phyloP scores from a whole-genome alignment of 2,113 vertebrate species.

The Pardalotus punctatus region DNA sequence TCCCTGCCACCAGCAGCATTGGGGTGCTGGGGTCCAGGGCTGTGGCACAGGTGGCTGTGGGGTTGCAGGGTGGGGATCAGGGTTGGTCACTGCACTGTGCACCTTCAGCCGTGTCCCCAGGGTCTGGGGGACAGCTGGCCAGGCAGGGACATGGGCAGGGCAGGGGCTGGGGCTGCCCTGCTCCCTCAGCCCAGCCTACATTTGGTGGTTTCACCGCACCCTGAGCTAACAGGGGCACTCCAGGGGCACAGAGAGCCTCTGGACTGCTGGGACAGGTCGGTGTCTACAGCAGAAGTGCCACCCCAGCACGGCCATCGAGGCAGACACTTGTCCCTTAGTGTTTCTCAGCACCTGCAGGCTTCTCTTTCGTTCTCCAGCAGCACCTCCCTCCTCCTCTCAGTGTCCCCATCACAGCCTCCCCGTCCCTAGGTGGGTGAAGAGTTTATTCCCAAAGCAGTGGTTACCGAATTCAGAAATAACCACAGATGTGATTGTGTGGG shows the following conservation, averaged over 20 bases:
- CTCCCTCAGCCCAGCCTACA: not conserved
- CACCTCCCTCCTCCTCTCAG: not conserved
- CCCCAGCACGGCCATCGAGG: not conserved
- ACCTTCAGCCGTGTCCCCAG: not conserved
- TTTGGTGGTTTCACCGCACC: not conserved
- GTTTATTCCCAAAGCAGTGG: not conserved
- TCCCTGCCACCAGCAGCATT: not conserved
- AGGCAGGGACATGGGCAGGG: not conserved
- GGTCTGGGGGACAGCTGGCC: not conserved
- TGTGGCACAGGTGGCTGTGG: not conserved
- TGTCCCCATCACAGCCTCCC: not conserved
- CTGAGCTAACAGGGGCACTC: not conserved
- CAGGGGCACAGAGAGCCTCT: not conserved
- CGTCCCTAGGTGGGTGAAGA: accelerated
- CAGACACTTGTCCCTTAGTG: not conserved
- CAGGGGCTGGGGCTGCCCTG: not conserved
- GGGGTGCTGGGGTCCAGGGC: not conserved
- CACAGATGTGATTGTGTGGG: accelerated
- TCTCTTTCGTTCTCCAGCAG: not conserved
- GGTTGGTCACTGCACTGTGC: not conserved
- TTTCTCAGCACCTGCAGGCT: not conserved
- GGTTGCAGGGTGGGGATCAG: too few relatives aligned
- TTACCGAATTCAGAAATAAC: not conserved
- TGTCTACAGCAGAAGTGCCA: not conserved
- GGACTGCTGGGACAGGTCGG: not conserved